A percentile compares a stretch with the other conserved stretches of the same genome.
phyloP scores from a whole-genome alignment of 1,140 invertebrate genomes.

The Antheraea mylitta region DNA sequence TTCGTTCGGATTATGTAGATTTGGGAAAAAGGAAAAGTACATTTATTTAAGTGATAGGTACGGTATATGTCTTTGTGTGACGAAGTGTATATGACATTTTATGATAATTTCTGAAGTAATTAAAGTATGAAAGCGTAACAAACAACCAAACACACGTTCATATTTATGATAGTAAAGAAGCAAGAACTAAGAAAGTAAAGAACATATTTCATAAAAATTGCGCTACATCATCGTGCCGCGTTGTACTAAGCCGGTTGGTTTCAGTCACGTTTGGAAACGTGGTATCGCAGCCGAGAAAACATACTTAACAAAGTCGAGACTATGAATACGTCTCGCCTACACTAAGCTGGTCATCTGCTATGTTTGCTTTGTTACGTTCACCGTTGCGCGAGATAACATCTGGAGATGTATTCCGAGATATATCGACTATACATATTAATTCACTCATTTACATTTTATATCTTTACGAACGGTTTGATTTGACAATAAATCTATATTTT shows the following conservation, averaged over 20 bases:
- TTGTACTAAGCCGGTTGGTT: too few species aligned
- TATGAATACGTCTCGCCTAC: slow-evolving; percentile 23
- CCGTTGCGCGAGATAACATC: slow-evolving; percentile 22
- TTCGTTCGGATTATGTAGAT: too few species aligned
- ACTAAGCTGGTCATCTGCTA: slow-evolving; percentile 20
- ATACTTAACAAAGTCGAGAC: slow-evolving; percentile 8
- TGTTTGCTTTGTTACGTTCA: slow-evolving; percentile 21
- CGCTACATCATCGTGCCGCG: not conserved
- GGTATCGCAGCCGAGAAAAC: too few species aligned
- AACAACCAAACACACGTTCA: not conserved
- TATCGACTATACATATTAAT: slow-evolving; percentile 22
- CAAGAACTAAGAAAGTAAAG: too few species aligned
- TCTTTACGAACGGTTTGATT: slow-evolving; percentile 3
- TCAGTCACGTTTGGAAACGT: too few species aligned
- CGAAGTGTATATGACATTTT: too few species aligned
- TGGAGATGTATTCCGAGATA: slow-evolving; percentile 31
- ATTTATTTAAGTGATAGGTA: too few species aligned
- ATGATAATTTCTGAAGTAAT: too few species aligned
- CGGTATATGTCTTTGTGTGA: too few species aligned
- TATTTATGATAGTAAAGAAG: not conserved
- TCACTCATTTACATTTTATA: slow-evolving; percentile 19
- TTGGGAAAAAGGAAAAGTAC: too few species aligned
- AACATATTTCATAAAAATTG: not conserved
- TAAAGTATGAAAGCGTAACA: too few species aligned
- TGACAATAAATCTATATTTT: not conserved